Base-by-base conservation (phyloP, 2,888 invertebrate genomes). In the Dolichomitus sp. region DNA sequence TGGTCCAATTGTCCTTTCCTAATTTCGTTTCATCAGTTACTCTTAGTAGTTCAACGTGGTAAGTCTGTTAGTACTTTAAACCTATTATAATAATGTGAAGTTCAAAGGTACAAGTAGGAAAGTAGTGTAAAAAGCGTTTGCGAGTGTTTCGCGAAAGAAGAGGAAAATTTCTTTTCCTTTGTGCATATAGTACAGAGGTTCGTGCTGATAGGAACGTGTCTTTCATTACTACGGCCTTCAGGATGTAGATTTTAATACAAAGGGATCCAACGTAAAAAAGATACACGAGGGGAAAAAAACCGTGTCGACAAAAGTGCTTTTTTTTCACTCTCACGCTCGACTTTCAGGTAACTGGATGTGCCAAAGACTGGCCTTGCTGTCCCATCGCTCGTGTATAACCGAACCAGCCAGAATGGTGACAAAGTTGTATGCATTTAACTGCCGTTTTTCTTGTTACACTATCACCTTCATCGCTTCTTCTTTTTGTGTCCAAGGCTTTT, bases 191-290 rank as follows among this genome's bases (percentile, higher is more conserved):
- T 63, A 61, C 66, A 68, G 63, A n/a, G 81, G 42, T 63, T 81
- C 82, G 84, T 83, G 80, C 83, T 86, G 86, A 85, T 54, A 73
- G 52, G 80, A 68, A 85, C 84, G 87, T 79, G 83, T 83, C 88
- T 88, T 89, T 89, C 88, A 87, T 87, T 85, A 86, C 84, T 7
- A 37, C 42, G 48, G 17, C 42, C 63, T 30, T 50, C 19, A 45
- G 48, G 40, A 83, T 78, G 80, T 84, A 84, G 84, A 87, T 89
- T 89, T 88, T 85, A 85, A 88, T 86, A 88, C 87, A 88, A 89
- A 88, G 89, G 84, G 75, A 17, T 59, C 54, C 59, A 76, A 30
- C 76, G 85, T 74, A 83, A 54, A 50, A 74, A 68, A 37, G 83
- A 73, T 75, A 52, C 75, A 66, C 54, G 11, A 23, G 50, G 11